Percentiles rank a stretch among this genome's conserved stretches.
These are phyloP conservation scores for Mya arenaria DNA, from an alignment of 1,140 invertebrate species.

Conservation along the genomic window DNA sequence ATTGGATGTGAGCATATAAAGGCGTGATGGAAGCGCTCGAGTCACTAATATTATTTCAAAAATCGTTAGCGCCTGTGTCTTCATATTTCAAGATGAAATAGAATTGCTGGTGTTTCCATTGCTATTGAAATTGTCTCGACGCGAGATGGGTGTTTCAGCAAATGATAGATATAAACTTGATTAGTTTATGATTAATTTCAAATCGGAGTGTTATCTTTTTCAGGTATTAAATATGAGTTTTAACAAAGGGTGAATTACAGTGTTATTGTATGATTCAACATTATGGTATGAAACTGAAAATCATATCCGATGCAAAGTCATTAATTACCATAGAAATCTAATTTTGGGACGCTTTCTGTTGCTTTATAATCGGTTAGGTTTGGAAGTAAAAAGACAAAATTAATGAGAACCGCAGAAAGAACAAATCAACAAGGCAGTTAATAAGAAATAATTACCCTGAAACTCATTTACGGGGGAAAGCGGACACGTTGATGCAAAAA, in stretches of 20 bases:
- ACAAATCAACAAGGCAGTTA: too few species aligned
- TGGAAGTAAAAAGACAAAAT: too few species aligned
- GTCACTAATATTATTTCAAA: conserved; percentile 9
- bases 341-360: too few species aligned
- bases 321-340: too few species aligned
- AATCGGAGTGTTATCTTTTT: conserved; percentile 5
- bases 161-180: conserved; percentile 7
- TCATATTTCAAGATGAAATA: background rate
- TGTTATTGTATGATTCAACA: conserved; percentile 39
- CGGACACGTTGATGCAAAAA: too few species aligned
- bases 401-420: too few species aligned
- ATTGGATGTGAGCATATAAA: background rate
- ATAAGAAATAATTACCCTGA: too few species aligned
- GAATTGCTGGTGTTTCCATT: conserved; percentile 23
- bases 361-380: too few species aligned
- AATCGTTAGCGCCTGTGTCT: background rate
- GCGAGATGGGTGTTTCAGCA: background rate
- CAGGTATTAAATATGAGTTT: conserved; percentile 21
- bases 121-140: conserved; percentile 18
- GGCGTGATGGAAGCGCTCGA: background rate
- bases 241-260: background rate
- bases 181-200: conserved; percentile 38
- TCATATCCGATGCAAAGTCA: too few species aligned
- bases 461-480: too few species aligned
- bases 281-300: too few species aligned